Evolutionary conservation across 2,888 invertebrate genomes (phyloP).

Genomic region (Platycnemis pennipes): DNA sequence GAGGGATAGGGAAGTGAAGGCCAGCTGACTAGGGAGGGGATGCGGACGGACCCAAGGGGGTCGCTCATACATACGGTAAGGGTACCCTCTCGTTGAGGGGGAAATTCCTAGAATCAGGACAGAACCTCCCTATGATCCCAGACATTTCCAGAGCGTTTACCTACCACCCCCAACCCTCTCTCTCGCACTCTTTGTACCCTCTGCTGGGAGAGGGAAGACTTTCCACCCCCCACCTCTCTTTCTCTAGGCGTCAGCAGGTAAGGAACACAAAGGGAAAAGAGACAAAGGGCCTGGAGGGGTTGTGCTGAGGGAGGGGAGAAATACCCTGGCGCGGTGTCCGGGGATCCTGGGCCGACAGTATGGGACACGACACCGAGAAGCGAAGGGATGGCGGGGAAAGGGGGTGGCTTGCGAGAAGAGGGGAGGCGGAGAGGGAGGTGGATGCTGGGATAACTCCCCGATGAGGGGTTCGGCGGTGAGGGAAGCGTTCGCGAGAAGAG

Average conservation of each 20-base stretch:
- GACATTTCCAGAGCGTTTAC: not conserved
- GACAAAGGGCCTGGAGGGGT: not conserved
- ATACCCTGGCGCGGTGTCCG: not conserved
- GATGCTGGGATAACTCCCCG: too few relatives aligned
- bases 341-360: not conserved
- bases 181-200: not conserved
- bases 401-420: too few relatives aligned
- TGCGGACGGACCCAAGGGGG: not conserved
- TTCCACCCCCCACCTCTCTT: not conserved
- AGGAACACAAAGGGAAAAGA: constrained; percentile 20
- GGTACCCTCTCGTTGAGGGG: not conserved
- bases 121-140: not conserved
- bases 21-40: not conserved
- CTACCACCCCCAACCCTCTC: not conserved
- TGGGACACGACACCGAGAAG: too few relatives aligned
- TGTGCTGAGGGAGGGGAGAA: not conserved
- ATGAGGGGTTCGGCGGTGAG: too few relatives aligned
- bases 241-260: constrained; percentile 43
- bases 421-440: too few relatives aligned
- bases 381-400: not conserved
- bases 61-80: not conserved
- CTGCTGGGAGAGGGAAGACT: not conserved
- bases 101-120: not conserved
- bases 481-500: too few relatives aligned
- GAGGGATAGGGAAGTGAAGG: not conserved